phyloP scores from a whole-genome alignment of 1,140 invertebrate species.

The Scaptodrosophila lebanonensis region DNA sequence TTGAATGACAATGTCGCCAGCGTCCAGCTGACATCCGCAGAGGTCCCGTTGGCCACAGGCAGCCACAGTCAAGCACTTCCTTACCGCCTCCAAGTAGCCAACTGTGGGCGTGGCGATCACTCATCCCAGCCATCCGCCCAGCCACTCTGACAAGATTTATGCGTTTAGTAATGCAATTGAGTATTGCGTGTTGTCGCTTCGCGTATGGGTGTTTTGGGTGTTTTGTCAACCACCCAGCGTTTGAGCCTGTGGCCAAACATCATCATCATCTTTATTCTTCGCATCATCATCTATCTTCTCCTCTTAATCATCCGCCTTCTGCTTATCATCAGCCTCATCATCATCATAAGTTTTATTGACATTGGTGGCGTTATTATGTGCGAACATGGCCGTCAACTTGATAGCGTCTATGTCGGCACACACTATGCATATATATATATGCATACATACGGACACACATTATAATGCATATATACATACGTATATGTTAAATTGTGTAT shows the following conservation, averaged over 20 bases:
- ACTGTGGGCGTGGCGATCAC: too few species aligned
- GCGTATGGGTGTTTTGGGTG: constrained; percentile 11
- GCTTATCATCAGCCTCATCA: too few species aligned
- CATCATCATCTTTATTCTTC: constrained; percentile 34
- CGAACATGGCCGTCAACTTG: constrained; percentile 67
- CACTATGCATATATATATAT: constrained; percentile 38
- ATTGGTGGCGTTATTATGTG: constrained; percentile 54
- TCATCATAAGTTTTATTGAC: constrained; percentile 8
- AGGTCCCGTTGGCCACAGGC: too few species aligned
- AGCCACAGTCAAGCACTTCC: too few species aligned
- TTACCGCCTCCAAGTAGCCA: too few species aligned
- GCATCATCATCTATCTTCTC: too few species aligned
- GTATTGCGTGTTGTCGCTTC: constrained; percentile 13
- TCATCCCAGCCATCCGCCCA: too few species aligned
- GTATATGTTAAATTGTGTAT: constrained; percentile 7
- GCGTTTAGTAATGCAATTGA: constrained; percentile 47
- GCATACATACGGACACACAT: not conserved
- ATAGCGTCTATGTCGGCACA: constrained; percentile 62
- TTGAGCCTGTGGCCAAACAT: constrained; percentile 45
- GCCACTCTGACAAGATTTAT: constrained; percentile 41
- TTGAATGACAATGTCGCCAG: too few species aligned
- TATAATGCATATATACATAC: not conserved
- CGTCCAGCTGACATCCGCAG: constrained; percentile 19
- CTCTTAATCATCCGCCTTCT: too few species aligned
- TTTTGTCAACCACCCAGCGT: not conserved